A percentile compares a stretch with the other conserved stretches of the same genome.
Conservation (phyloP, 2,888 invertebrate genomes). For the Neoaliturus tenellus region DNA sequence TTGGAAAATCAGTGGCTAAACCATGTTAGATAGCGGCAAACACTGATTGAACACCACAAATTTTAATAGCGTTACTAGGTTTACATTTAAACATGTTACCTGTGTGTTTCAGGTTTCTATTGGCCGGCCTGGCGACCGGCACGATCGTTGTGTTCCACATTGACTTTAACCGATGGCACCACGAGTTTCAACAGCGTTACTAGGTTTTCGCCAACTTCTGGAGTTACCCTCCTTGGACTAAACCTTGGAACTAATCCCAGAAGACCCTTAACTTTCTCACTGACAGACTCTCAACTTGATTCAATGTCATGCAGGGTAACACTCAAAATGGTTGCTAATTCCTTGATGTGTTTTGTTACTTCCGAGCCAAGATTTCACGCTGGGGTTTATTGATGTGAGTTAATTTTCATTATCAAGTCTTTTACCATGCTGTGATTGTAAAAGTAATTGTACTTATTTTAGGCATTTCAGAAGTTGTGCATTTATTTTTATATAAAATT, state of each 20-base stretch:
- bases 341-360: conserved; percentile 9
- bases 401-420: conserved; percentile 32
- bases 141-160: conserved; percentile 99
- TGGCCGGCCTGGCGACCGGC: conserved; percentile 98
- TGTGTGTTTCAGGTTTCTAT: conserved; percentile 86
- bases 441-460: conserved; percentile 48
- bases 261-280: conserved; percentile 6
- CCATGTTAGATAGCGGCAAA: no score
- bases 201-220: conserved; percentile 71
- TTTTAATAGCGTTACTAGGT: no score
- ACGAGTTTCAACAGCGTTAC: conserved; percentile 96
- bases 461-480: conserved; percentile 43
- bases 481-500: conserved; percentile 51
- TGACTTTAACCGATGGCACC: conserved; percentile 99
- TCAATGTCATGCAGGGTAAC: conserved; percentile 29
- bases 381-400: conserved; percentile 11
- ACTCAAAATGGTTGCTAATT: conserved; percentile 15
- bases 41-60: no score
- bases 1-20: no score
- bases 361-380: neutral
- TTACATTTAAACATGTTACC: no score
- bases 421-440: conserved; percentile 44
- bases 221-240: conserved; percentile 53
- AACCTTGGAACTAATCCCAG: conserved; percentile 54
- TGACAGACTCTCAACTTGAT: neutral